Evolutionary conservation across 1,140 invertebrate species (phyloP).

Genomic region (Drosophila bifasciata): DNA sequence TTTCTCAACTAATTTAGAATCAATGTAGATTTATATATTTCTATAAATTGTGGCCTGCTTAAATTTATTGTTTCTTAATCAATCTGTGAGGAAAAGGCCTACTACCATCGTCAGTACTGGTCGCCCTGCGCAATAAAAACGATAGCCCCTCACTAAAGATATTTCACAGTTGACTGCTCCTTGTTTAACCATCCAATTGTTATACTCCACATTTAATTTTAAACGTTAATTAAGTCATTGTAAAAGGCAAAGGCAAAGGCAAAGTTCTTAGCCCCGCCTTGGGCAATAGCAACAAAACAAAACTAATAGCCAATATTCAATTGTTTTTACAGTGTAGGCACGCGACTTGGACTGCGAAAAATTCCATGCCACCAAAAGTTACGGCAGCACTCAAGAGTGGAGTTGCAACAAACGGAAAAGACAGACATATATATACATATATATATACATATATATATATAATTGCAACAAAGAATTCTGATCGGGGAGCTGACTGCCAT

Average conservation of each 20-base stretch:
- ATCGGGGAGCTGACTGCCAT: conserved; percentile 21
- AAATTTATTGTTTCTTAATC: too few relatives aligned
- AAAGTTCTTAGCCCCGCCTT: conserved; percentile 38
- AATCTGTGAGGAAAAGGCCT: too few relatives aligned
- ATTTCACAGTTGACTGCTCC: conserved; percentile 12
- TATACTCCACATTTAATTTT: conserved; percentile 25
- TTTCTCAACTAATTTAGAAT: too few relatives aligned
- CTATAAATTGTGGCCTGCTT: too few relatives aligned
- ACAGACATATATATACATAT: background rate
- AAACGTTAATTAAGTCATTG: conserved; percentile 32
- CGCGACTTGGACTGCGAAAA: conserved; percentile 51
- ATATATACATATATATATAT: background rate
- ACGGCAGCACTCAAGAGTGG: too few relatives aligned
- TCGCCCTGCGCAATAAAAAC: too few relatives aligned
- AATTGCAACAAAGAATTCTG: conserved; percentile 49
- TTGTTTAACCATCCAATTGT: background rate
- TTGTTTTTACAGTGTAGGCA: conserved; percentile 61
- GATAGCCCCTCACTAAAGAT: background rate
- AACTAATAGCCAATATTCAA: background rate
- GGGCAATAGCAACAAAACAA: conserved; percentile 12
- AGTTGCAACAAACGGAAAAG: conserved; percentile 14
- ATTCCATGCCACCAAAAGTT: conserved; percentile 35
- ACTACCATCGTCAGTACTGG: too few relatives aligned
- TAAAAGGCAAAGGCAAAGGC: background rate
- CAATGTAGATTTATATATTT: too few relatives aligned